Conservation (phyloP, 2,797 vertebrate genomes). For the Acipenser oxyrinchus region DNA sequence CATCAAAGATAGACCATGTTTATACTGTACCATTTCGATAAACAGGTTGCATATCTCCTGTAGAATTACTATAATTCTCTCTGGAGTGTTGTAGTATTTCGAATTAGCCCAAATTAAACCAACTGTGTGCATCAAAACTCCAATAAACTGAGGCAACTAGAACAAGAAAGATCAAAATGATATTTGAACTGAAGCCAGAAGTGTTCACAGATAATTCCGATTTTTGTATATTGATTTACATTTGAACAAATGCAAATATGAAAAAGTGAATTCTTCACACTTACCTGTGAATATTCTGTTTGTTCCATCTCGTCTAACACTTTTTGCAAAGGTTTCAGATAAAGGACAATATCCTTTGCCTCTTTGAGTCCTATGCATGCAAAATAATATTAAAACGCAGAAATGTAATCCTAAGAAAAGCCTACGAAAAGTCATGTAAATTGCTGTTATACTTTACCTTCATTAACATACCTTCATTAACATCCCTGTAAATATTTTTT, state of each 20-base stretch:
- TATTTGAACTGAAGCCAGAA: too few species aligned
- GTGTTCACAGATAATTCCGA: neutral
- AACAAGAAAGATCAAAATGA: neutral
- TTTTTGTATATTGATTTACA: neutral
- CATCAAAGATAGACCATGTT: neutral
- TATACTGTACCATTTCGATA: slow-evolving; percentile 51
- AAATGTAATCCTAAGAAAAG: too few species aligned
- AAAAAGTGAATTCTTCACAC: neutral
- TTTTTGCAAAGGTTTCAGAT: slow-evolving; percentile 46
- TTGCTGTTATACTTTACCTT: slow-evolving; percentile 33
- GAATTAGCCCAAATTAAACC: slow-evolving; percentile 52
- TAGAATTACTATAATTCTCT: slow-evolving; percentile 48
- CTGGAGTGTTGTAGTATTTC: slow-evolving; percentile 44
- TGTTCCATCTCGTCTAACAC: slow-evolving; percentile 54
- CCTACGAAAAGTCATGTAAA: neutral
- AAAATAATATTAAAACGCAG: too few species aligned
- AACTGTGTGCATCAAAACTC: slow-evolving; percentile 44
- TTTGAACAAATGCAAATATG: neutral
- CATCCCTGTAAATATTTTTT: slow-evolving; percentile 35
- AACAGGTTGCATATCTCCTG: slow-evolving; percentile 66
- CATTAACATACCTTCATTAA: slow-evolving; percentile 36
- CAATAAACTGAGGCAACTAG: slow-evolving; percentile 43
- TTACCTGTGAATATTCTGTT: slow-evolving; percentile 41
- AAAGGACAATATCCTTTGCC: slow-evolving; percentile 45
- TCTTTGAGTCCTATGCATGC: slow-evolving; percentile 53